Base-by-base conservation (phyloP, 2,888 invertebrate genomes). In the Deilephila elpenor region DNA sequence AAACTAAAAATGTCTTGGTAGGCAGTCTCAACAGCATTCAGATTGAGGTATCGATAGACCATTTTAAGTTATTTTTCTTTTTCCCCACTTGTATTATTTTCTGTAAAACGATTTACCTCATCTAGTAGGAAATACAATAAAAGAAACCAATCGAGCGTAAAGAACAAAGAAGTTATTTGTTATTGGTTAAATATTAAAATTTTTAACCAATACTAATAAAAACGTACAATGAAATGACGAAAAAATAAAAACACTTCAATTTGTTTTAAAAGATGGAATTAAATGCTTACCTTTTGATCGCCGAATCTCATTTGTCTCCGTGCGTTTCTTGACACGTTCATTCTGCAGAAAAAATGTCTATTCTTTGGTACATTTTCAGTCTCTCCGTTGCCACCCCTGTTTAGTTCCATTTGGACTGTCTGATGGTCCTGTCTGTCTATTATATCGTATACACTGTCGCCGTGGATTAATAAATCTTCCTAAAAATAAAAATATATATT, bases 381-480 rank as follows among this genome's bases (percentile, higher is more conserved):
- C 90, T 95, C 93, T 81, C 92, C 93, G 78, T 93, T 93, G 74
- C 87, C 87, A 0, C 91, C 92, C 86, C 97, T 95, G 86, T 97
- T 97, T 82, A 99, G 95, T 94, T 99, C 99, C 85, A 98, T 96
- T 94, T 99, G 99, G 78, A 99, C 98, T 76, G 98, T 97, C 88
- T 98, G 97, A 92, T 99, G 99, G 94, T 99, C 99, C 93, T 99
- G 98, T 94, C 98, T 98, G 95, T 99, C 99, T 91, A 99, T 99
- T 86, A 99, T 99, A 93, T 99, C 99, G 95, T 99, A 99, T 80
- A 99, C 98, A 88, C 98, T 99, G 95, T 99, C 99, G 19, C 99
- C 99, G 91, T 99, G 99, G 88, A 99, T 99, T 90, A 99, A 96
- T 83, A 99, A 96, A 92, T 99, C 99, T 95, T 99, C 99, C 99